Evolutionary conservation across 2,888 invertebrate genomes (phyloP).

Genomic region (Carabus problematicus): DNA sequence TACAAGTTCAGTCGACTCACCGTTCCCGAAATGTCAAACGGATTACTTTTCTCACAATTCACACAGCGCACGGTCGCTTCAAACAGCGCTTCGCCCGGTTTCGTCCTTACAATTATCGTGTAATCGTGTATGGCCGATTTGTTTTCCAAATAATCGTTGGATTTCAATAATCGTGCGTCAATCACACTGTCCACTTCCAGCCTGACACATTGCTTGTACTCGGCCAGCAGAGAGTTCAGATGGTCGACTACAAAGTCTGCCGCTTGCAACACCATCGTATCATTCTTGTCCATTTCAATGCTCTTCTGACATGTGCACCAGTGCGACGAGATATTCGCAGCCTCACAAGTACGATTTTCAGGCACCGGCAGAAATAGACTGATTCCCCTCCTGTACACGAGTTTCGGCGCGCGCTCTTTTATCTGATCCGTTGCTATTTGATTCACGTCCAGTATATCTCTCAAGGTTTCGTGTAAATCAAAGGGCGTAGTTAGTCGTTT

Average conservation of each 20-base stretch:
- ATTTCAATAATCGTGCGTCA: conserved; percentile 71
- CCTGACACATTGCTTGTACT: conserved; percentile 70
- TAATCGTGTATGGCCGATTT: conserved; percentile 66
- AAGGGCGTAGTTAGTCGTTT: conserved; percentile 81
- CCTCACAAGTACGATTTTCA: conserved; percentile 73
- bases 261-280: conserved; percentile 65
- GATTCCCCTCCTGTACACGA: conserved; percentile 65
- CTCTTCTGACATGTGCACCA: conserved; percentile 89
- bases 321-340: conserved; percentile 80
- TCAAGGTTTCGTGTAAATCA: conserved; percentile 82
- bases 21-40: conserved; percentile 68
- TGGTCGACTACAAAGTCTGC: conserved; percentile 68
- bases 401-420: conserved; percentile 13
- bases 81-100: conserved; percentile 76
- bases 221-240: conserved; percentile 69
- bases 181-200: conserved; percentile 69
- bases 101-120: conserved; percentile 68
- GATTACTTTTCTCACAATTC: conserved; percentile 49
- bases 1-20: conserved; percentile 81
- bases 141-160: conserved; percentile 55
- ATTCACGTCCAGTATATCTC: conserved; percentile 68
- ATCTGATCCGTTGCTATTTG: conserved; percentile 57
- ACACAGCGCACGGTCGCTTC: conserved; percentile 76
- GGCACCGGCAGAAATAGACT: conserved; percentile 82
- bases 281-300: conserved; percentile 63